Percentiles rank a stretch among this genome's conserved stretches.
Evolutionary conservation across 2,888 invertebrate species (phyloP).

Genomic region (Apomyelois bistriatella): DNA sequence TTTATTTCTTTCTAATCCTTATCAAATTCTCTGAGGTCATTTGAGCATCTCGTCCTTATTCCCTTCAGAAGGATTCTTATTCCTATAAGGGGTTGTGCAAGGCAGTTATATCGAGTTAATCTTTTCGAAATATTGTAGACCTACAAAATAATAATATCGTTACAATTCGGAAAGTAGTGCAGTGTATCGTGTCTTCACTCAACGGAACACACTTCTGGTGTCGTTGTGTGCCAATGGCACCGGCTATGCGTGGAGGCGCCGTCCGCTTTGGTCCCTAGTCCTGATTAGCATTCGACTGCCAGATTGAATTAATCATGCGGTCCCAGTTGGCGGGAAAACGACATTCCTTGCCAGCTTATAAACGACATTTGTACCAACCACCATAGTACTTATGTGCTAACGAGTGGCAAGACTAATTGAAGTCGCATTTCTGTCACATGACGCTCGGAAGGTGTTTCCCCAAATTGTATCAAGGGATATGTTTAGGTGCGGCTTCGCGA

Average conservation of each 20-base stretch:
- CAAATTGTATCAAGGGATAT: slow-evolving; percentile 31
- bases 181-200: not conserved
- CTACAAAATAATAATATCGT: not conserved
- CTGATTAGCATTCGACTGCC: slow-evolving; percentile 54
- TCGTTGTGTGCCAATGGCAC: slow-evolving; percentile 2
- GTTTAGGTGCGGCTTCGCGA: slow-evolving; percentile 19
- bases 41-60: no score
- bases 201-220: slow-evolving; percentile 7
- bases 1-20: no score
- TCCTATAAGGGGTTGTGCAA: no score
- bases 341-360: slow-evolving; percentile 50
- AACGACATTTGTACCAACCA: slow-evolving; percentile 45
- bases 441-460: slow-evolving; percentile 52
- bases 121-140: no score
- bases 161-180: not conserved
- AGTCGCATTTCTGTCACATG: slow-evolving; percentile 36
- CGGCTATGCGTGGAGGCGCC: slow-evolving; percentile 8
- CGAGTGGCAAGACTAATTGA: slow-evolving; percentile 46
- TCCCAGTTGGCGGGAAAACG: slow-evolving; percentile 51
- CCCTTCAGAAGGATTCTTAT: no score
- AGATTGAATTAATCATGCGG: slow-evolving; percentile 51
- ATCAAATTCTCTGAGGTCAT: no score
- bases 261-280: slow-evolving; percentile 15
- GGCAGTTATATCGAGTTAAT: no score
- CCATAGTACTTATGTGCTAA: slow-evolving; percentile 28